A percentile compares a stretch with the other conserved stretches of the same genome.
Evolutionary conservation across 2,113 vertebrate genomes (phyloP).

Genomic region (Brachyhypopomus gauderio): DNA sequence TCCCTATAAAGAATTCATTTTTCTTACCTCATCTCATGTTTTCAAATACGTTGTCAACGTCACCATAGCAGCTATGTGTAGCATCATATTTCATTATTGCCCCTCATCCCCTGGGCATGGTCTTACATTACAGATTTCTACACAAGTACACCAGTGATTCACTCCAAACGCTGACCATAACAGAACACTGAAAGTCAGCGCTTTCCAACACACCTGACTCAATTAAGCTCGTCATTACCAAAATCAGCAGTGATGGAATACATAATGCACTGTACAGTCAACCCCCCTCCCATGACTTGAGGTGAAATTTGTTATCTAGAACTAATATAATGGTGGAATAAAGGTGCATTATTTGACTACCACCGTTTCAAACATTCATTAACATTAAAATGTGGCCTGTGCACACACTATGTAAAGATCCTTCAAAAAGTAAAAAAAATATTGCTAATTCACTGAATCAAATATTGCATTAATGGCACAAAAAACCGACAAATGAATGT

Average conservation of each 20-base stretch:
- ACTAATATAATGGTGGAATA: constrained; percentile 7
- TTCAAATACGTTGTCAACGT: background rate
- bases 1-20: background rate
- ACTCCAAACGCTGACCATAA: background rate
- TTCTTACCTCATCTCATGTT: constrained; percentile 4
- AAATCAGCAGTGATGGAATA: background rate
- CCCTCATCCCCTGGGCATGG: background rate
- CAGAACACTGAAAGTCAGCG: no score
- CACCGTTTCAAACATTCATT: constrained; percentile 1
- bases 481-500: background rate
- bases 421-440: background rate
- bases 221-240: background rate
- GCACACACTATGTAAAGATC: background rate
- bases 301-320: background rate
- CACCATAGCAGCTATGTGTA: background rate
- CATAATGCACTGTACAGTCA: background rate
- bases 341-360: background rate
- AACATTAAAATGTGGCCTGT: background rate
- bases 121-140: background rate
- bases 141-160: background rate
- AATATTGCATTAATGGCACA: constrained; percentile 13
- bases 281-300: background rate
- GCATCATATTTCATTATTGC: background rate
- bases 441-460: background rate
- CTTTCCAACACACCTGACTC: background rate